Evolutionary conservation across 2,888 invertebrate species (phyloP).

Genomic region (Mantis religiosa): DNA sequence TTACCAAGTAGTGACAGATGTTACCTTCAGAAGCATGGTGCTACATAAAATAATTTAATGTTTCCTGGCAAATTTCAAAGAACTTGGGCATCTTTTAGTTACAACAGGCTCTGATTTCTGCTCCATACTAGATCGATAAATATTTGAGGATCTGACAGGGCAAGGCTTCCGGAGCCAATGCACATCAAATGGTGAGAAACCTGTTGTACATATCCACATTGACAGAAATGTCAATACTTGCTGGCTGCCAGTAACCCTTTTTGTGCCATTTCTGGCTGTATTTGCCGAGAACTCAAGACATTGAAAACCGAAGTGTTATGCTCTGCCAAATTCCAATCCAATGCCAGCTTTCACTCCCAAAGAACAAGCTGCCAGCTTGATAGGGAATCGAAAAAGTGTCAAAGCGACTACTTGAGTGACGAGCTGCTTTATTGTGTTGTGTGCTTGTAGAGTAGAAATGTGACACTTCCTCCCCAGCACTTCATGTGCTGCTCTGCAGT

Average conservation of each 20-base stretch:
- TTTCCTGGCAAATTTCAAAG: too few relatives aligned
- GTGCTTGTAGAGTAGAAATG: too few relatives aligned
- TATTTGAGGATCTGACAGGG: not conserved
- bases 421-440: too few relatives aligned
- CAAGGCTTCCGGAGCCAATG: not conserved
- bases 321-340: not conserved
- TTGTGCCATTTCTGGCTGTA: not conserved
- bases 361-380: not conserved
- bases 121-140: not conserved
- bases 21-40: too few relatives aligned
- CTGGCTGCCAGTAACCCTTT: not conserved
- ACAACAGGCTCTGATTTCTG: not conserved
- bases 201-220: not conserved
- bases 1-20: too few relatives aligned
- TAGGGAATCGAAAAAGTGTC: not conserved
- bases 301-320: not conserved
- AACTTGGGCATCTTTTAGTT: too few relatives aligned
- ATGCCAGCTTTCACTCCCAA: not conserved
- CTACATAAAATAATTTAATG: too few relatives aligned
- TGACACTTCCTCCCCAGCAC: too few relatives aligned
- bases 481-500: too few relatives aligned
- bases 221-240: not conserved
- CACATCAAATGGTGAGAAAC: not conserved
- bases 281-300: not conserved
- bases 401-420: not conserved